These are phyloP conservation scores for Anisognathus igniventris DNA, from an alignment of 2,797 vertebrate species.

Conservation along the genomic window DNA sequence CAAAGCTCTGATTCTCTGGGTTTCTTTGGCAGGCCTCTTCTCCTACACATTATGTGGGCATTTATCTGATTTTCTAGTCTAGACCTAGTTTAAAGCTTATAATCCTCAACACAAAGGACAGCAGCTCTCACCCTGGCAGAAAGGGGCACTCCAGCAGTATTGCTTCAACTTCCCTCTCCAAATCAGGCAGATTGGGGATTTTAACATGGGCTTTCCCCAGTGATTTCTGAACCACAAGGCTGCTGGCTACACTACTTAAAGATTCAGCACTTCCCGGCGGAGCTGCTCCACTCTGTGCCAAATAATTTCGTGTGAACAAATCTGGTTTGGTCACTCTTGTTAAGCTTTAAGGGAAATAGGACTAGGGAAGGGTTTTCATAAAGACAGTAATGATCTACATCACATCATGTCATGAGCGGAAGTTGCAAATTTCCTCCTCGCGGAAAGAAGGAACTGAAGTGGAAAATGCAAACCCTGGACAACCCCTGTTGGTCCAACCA, in stretches of 20 bases:
- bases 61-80: not conserved
- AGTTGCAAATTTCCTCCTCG: not conserved
- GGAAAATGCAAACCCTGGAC: not conserved
- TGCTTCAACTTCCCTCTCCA: not conserved
- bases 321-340: not conserved
- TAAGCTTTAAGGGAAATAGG: not conserved
- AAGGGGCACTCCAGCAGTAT: not conserved
- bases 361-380: not conserved
- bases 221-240: not conserved
- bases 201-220: not conserved
- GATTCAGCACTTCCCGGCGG: not conserved
- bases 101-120: not conserved
- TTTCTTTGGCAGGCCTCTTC: not conserved
- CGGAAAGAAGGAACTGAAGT: constrained; percentile 21
- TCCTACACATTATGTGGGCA: accelerated
- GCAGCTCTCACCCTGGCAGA: not conserved
- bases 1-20: not conserved
- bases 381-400: not conserved
- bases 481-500: accelerated
- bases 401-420: not conserved
- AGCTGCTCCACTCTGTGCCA: not conserved
- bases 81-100: not conserved
- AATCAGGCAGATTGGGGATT: not conserved
- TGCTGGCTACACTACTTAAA: not conserved
- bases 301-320: not conserved